Percentiles rank a stretch among this genome's conserved stretches.
Conservation (phyloP, 2,113 vertebrate genomes). For the Toxostoma redivivum region DNA sequence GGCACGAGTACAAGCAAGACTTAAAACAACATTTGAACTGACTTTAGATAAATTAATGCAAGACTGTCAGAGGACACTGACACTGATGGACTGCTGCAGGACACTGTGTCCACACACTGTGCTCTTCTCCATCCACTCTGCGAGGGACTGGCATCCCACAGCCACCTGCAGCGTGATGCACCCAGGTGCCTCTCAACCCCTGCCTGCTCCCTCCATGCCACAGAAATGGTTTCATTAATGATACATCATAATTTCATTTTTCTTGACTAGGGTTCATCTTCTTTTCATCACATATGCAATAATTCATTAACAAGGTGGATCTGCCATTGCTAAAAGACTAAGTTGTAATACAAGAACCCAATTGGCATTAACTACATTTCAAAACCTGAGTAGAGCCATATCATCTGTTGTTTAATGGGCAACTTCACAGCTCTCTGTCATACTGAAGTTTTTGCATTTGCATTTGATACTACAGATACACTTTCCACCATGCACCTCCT, state of each 20-base stretch:
- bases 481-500: background rate
- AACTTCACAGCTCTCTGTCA: background rate
- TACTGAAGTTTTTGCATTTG: background rate
- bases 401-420: background rate
- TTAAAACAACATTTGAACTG: background rate
- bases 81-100: background rate
- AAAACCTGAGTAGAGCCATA: background rate
- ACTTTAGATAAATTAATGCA: background rate
- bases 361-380: background rate
- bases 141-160: fast-evolving
- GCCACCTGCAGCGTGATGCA: background rate
- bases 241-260: background rate
- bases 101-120: fast-evolving
- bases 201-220: background rate
- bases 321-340: background rate
- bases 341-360: background rate
- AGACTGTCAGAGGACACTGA: background rate
- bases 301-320: background rate
- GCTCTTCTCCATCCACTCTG: fast-evolving
- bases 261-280: slow-evolving; percentile 1
- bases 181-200: background rate
- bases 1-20: background rate
- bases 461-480: background rate
- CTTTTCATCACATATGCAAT: slow-evolving; percentile 10
- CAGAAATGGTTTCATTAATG: background rate